Evolutionary conservation across 1,140 invertebrate species (phyloP).

Genomic region (Anadara kagoshimensis): DNA sequence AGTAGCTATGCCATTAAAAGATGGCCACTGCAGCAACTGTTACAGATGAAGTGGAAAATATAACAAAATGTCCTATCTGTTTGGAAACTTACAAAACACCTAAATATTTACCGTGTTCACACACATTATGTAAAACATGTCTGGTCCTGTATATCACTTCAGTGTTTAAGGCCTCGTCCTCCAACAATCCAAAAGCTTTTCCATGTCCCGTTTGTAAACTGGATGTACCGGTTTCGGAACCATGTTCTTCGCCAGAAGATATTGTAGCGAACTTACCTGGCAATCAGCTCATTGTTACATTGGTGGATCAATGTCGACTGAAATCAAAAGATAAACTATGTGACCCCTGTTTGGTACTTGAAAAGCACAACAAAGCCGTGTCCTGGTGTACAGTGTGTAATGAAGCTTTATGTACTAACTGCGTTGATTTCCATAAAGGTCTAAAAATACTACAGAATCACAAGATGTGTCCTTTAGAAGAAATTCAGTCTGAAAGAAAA

Average conservation of each 20-base stretch:
- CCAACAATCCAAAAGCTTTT: neutral
- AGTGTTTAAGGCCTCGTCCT: neutral
- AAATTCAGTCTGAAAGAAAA: neutral
- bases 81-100: neutral
- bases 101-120: too few relatives aligned
- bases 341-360: neutral
- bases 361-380: neutral
- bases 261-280: too few relatives aligned
- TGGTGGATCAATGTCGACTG: too few relatives aligned
- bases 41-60: neutral
- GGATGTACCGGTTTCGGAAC: neutral
- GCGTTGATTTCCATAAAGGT: neutral
- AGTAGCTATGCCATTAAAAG: too few relatives aligned
- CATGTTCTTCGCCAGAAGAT: neutral
- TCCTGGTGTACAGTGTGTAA: slow-evolving; percentile 1
- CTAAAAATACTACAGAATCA: neutral
- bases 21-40: too few relatives aligned
- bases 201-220: slow-evolving; percentile 10
- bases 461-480: neutral
- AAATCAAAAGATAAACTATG: neutral
- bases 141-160: slow-evolving; percentile 1
- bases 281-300: too few relatives aligned
- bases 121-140: slow-evolving; percentile 27
- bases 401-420: neutral
- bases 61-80: slow-evolving; percentile 32